A percentile compares a stretch with the other conserved stretches of the same genome.
Evolutionary conservation across 23 tunicate species (phyloP).

Genomic region (Botrylloides violaceus): DNA sequence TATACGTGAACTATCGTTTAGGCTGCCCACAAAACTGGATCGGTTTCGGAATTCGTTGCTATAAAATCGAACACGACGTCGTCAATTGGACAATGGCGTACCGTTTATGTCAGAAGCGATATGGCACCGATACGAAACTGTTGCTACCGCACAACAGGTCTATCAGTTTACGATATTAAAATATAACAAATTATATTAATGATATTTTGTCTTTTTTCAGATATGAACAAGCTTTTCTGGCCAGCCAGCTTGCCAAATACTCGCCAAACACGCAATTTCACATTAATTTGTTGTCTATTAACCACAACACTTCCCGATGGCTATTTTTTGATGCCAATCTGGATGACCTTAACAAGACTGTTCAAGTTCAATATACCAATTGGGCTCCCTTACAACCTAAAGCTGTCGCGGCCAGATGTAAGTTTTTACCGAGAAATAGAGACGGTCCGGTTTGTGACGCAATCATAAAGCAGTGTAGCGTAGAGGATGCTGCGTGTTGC

Average conservation of each 20-base stretch:
- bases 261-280: constrained; percentile 32
- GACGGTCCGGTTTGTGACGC: no score
- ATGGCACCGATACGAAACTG: constrained; percentile 44
- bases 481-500: no score
- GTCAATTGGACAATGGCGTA: constrained; percentile 59
- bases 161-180: no score
- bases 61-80: constrained; percentile 48
- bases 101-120: constrained; percentile 29
- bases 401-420: not conserved
- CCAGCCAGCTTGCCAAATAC: constrained; percentile 40
- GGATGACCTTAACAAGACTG: not conserved
- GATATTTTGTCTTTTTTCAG: constrained; percentile 31
- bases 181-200: not conserved
- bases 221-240: constrained; percentile 60
- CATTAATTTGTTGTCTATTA: constrained; percentile 30
- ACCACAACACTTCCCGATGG: constrained; percentile 5
- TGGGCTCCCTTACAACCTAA: constrained; percentile 75
- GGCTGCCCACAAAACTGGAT: constrained; percentile 64
- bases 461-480: no score
- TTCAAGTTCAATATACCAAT: constrained; percentile 35
- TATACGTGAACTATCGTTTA: constrained; percentile 1
- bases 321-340: constrained; percentile 41
- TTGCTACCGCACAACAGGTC: constrained; percentile 72
- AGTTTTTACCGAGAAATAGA: not conserved
- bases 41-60: constrained; percentile 48